Evolutionary conservation across 2,888 invertebrate genomes (phyloP), one percentile per base, ranked within the genome.

Genomic region (Noctua comes): DNA sequence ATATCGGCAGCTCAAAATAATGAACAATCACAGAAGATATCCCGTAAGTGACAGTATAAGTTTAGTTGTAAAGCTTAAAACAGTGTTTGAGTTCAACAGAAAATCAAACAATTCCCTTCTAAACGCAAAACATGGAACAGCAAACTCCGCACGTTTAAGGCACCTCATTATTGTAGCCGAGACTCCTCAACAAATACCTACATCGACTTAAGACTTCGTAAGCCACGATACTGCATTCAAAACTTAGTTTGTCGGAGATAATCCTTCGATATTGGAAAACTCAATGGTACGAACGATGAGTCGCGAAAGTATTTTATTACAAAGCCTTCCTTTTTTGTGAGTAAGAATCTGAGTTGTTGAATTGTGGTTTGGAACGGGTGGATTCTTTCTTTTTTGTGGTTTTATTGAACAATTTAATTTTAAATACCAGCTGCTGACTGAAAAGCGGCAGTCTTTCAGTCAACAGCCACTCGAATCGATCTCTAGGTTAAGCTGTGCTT

Each of bases 201-300:
- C 36, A 78, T 51, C 11, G 78, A 59, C 77, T 72, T 81, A 77
- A 72, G 83, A 51, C 78, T 64, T 57, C 57, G 16, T 74, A 83
- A 83, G 68, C 71, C 74, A 54, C 73, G 79, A 69, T 86, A 85
- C 80, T 86, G 85, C 79, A 82, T 85, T 83, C 83, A 79, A 75
- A 81, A 87, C 79, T 81, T 68, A 87, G 77, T 81, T 85, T 79
- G 79, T 71, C 48, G 66, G 36, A 78, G 87, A 85, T 87, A 81
- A 87, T 85, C 85, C 83, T 40, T n/a, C 27, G 77, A 76, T 87
- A 87, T 87, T 87, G 79, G 79, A 86, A 87, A 84, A 77, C 57
- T 71, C 73, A 70, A 77, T 87, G 71, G 59, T 62, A 62, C 73
- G 46, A 75, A 43, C 73, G 79, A 57, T 76, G 43, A 77, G 68